These are phyloP conservation scores for Cygnus buccinator DNA, from an alignment of 2,113 vertebrate species.

Conservation along the genomic window DNA sequence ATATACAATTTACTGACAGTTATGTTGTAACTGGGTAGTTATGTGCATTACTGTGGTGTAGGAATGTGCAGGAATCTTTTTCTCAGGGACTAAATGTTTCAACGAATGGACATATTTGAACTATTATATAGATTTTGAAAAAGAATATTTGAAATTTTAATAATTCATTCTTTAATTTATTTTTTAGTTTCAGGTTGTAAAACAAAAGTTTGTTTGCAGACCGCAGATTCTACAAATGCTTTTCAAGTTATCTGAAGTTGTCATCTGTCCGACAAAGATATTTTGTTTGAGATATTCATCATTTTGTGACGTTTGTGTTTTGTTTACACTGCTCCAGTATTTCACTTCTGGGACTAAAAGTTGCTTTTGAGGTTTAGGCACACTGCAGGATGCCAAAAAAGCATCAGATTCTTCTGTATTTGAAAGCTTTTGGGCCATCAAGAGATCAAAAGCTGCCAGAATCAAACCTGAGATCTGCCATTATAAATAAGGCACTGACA, in stretches of 20 bases:
- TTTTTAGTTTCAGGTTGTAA: constrained; percentile 45
- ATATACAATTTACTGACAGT: background rate
- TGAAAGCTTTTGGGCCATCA: constrained; percentile 79
- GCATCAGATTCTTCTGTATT: constrained; percentile 63
- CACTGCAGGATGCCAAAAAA: constrained; percentile 69
- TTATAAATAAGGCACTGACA: constrained; percentile 76
- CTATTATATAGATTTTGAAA: background rate
- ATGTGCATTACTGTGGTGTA: background rate
- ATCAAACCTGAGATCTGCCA: constrained; percentile 83
- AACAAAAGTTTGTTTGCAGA: constrained; percentile 49
- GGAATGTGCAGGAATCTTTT: background rate
- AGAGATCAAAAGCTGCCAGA: constrained; percentile 86
- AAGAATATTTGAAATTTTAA: constrained; percentile 20
- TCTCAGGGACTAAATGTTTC: background rate
- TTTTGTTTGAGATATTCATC: constrained; percentile 71
- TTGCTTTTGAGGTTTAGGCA: constrained; percentile 72
- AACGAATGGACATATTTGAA: constrained; percentile 8
- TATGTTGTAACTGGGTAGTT: background rate
- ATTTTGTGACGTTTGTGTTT: constrained; percentile 69
- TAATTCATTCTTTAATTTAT: constrained; percentile 49
- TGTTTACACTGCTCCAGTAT: constrained; percentile 76
- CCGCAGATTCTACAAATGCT: constrained; percentile 23
- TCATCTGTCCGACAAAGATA: constrained; percentile 72
- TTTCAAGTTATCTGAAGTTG: constrained; percentile 58
- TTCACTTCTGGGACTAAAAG: constrained; percentile 72